Base-by-base conservation (phyloP, 2,888 invertebrate genomes). In the Cheilosia vernalis region DNA sequence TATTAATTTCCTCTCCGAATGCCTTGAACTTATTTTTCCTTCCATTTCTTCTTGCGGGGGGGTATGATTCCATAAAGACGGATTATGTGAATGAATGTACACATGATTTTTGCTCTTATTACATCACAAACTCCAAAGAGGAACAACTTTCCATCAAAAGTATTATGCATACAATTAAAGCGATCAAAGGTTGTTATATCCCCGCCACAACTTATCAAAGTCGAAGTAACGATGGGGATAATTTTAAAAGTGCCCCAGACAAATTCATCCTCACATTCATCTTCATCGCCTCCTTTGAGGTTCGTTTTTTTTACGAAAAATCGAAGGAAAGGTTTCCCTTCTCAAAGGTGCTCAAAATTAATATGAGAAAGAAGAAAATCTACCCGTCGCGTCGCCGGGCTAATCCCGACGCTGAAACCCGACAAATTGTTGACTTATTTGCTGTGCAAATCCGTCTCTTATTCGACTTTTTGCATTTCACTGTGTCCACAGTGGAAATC, bases 361-460 rank as follows among this genome's bases (percentile, higher is more conserved):
- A 66, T 60, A 76, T 70, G 80, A 64, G 17, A 17, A 64, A 69
- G 44, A 60, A 70, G 72, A 66, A 60, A 84, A 74, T 72, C 64
- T 33, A 37, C 37, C 27, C 40, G 40, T 19, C 47, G 64, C n/a
- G 61, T 55, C 19, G 47, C 13, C 47, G 61, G 70, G 74, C 76
- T 80, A 80, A 84, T 79, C 74, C 51, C 40, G 44, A 66, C 17
- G 47, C 61, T 63, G 73, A 78, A 63, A 64, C 80, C 84, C 79
- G 80, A 84, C 79, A 84, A 84, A 79, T 84, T 69, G 80, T 47
- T 64, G 80, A 70, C 69, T 84, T 78, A 67, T 83, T 69, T 78
- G 61, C 72, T 72, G 10, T 27, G 49, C 15, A 56, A 77, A 66
- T 72, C 77, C 53, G 27, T 44, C 70, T 60, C 60, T 66, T 66